These are phyloP conservation scores for Ciona savignyi DNA, from an alignment of 23 tunicate genomes.

Conservation along the genomic window DNA sequence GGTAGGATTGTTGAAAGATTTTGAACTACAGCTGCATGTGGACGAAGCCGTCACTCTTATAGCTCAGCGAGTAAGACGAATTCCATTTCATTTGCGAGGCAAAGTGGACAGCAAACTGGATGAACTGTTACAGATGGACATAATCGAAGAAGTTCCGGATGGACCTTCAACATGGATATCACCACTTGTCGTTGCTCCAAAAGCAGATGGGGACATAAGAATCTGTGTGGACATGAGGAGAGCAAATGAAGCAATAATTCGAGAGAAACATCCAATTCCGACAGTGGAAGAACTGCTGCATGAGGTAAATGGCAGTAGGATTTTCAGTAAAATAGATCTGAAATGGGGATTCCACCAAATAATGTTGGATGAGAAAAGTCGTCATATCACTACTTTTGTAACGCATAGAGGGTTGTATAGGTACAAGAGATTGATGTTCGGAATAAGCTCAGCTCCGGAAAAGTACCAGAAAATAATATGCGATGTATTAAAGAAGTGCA, in stretches of 20 bases:
- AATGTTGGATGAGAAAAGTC: constrained; percentile 8
- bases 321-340: constrained; percentile 3
- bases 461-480: constrained; percentile 2
- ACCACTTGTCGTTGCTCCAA: constrained; percentile 10
- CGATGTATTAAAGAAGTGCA: constrained; percentile 4
- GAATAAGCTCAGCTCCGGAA: constrained; percentile 27
- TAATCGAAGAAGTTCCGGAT: constrained; percentile 30
- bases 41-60: constrained; percentile 9
- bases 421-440: constrained; percentile 23
- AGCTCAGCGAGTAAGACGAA: constrained; percentile 6
- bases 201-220: not conserved
- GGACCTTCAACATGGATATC: constrained; percentile 19
- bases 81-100: constrained; percentile 18
- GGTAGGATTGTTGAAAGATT: not conserved
- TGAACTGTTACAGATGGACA: constrained; percentile 13
- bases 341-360: constrained; percentile 38
- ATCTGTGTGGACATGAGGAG: not conserved
- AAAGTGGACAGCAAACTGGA: constrained; percentile 17
- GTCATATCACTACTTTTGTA: constrained; percentile 16
- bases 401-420: constrained; percentile 15
- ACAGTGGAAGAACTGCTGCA: constrained; percentile 22
- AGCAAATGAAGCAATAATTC: not conserved
- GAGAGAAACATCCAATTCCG: constrained; percentile 24
- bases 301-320: constrained; percentile 10
- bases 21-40: constrained; percentile 4